These are phyloP conservation scores for Xiphydria camelus DNA, from an alignment of 2,888 invertebrate genomes.

Conservation along the genomic window DNA sequence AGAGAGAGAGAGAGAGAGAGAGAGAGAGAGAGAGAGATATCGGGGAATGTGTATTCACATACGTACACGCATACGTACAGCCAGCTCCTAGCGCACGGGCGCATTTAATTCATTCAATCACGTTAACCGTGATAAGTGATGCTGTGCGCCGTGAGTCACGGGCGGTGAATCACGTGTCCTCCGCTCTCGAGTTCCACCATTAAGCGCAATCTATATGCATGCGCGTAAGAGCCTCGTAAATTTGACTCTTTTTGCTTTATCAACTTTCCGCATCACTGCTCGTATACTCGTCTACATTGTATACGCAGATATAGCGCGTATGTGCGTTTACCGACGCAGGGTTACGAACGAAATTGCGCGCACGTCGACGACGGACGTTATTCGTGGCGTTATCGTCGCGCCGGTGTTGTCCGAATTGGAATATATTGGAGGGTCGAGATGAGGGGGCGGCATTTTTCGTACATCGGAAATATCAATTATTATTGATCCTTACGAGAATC, in stretches of 20 bases:
- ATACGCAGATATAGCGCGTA: no score
- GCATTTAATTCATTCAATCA: slow-evolving; percentile 40
- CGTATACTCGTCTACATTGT: no score
- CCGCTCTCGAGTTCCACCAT: background rate
- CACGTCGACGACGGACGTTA: slow-evolving; percentile 33
- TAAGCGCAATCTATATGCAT: background rate
- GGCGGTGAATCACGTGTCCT: background rate
- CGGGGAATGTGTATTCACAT: background rate
- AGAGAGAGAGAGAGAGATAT: background rate
- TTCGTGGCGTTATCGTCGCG: slow-evolving; percentile 18
- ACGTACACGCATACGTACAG: background rate
- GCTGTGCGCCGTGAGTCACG: background rate
- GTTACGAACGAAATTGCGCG: slow-evolving; percentile 43
- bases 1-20: background rate
- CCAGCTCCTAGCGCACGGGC: slow-evolving; percentile 10
- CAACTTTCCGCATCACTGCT: no score
- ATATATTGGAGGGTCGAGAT: slow-evolving; percentile 2
- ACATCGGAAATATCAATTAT: no score
- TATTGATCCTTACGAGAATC: no score
- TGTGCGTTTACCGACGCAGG: slow-evolving; percentile 36
- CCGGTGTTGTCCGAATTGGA: background rate
- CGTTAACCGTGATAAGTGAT: slow-evolving; percentile 33
- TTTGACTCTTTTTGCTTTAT: background rate
- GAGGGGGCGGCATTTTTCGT: no score
- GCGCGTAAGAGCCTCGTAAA: background rate